Conservation (phyloP, 2,797 vertebrate species). For the Esox masquinongy region DNA sequence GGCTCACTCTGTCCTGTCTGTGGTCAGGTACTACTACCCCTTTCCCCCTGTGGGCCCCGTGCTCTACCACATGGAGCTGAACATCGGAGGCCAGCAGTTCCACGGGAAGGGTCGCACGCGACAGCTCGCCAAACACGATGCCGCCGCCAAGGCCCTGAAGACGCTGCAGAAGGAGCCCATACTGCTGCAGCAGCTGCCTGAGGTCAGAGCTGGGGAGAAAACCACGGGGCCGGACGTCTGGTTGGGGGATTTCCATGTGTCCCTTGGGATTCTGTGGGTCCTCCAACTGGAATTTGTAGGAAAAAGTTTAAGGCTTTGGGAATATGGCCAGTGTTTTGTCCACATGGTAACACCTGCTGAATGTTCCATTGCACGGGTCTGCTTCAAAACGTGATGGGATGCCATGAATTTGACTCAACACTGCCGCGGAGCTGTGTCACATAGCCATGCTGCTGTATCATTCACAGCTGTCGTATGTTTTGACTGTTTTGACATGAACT, state of each 20-base stretch:
- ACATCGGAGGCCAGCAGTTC: constrained; percentile 94
- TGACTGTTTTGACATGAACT: background rate
- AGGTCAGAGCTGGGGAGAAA: constrained; percentile 50
- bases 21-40: constrained; percentile 95
- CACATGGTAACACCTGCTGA: background rate
- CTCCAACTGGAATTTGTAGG: background rate
- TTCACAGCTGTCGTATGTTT: background rate
- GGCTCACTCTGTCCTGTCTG: background rate
- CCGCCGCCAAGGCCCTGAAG: constrained; percentile 91
- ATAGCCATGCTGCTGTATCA: background rate
- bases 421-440: background rate
- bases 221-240: background rate
- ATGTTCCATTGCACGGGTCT: background rate
- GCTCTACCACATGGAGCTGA: constrained; percentile 95
- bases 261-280: background rate
- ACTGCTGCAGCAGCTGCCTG: constrained; percentile 82
- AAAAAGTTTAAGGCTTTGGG: background rate
- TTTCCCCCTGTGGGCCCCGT: constrained; percentile 92
- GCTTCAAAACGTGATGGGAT: background rate
- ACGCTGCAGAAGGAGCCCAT: constrained; percentile 91
- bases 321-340: background rate
- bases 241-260: background rate
- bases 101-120: constrained; percentile 94
- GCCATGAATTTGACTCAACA: background rate
- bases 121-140: constrained; percentile 93